Base-by-base conservation (phyloP, 2,888 invertebrate genomes). In the Exocentrus adspersus region DNA sequence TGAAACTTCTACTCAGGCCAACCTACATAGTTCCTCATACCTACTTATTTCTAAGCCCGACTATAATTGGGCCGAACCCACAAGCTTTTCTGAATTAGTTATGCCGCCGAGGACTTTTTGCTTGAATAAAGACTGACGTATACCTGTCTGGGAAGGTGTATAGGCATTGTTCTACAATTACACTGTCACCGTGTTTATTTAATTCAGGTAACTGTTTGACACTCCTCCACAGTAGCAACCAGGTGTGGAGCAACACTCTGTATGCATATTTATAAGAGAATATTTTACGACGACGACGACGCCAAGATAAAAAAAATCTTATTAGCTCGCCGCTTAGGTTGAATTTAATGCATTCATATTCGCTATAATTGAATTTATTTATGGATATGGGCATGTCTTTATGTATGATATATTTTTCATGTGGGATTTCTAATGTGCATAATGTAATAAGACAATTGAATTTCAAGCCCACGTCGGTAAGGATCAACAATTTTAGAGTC, bases 201-300 rank as follows among this genome's bases (percentile, higher is more conserved):
- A 46, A 57, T 57, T 62, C 62, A 57, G 43, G 57, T 57, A 56
- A 57, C 50, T 50, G 51, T 56, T 62, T 21, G 56, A 58, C 62
- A 62, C 62, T 50, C 62, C 57, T 57, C 62, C 56, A 58, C 57
- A 24, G 50, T 50, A 62, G 62, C 57, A 56, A 51, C 62, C 60
- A 60, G 60, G 60, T 60, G 60, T 45, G 60, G 57, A 50, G 60
- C 60, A 60, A 60, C 60, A 60, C 60, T 60, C 60, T 60, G 60
- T 60, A 51, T 60, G 52, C 51, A 60, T 60, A 60, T 52, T 60
- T 51, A 57, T 51, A 59, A 42, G 28, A 7, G 59, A 42, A 41
- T 50, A 50, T 46, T 24, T 59, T 50, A 50, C 37, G 37, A 19
- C 12, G 28, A 21, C 17, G 48, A 3, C 37, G 19, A 14, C n/a